Evolutionary conservation across 2,113 vertebrate species (phyloP), one percentile per base, ranked within the genome.

Genomic region (Murina feae): DNA sequence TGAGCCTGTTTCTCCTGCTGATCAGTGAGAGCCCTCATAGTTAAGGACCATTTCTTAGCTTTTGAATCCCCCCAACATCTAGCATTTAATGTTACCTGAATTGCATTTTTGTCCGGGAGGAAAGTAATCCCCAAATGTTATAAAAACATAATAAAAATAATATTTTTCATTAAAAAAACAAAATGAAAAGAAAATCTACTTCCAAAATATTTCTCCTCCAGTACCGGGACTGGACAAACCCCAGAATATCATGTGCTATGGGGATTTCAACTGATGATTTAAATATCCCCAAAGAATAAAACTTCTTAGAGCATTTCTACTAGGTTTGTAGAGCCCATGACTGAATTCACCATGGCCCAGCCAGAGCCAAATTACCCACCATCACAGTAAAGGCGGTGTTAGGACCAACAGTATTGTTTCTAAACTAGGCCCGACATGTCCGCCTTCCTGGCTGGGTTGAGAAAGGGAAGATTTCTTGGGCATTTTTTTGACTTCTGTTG

Each of bases 181-280:
- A 75, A 81, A 78, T 44, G 63, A 89, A 71, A 86, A 35, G 47
- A 95, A 90, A 95, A 85, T 85, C n/a, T 53, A 68, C 10, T 42
- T 58, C 51, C 44, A 32, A 86, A 60, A 72, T 44, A 44, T 79
- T 93, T 89, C 17, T 89, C 30, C 28, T 92, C 23, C 5, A 76
- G 58, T 51, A 37, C 4, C 20, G 47, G 21, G 75, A 91, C 47
- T 83, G 75, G 71, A 51, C n/a, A 49, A 82, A 82, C 20, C 49
- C 44, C 78, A 93, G 42, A 74, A 30, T 18, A 60, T 32, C 30
- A 44, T 71, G 32, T 81, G 32, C 49, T 55, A 20, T 4, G 17
- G 20, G 32, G n/a, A 78, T 87, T 58, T 88, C 32, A 82, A 39
- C 35, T 32, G 37, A 11, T 68, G 60, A 30, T 82, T 87, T 65